Percentiles rank a stretch among this genome's conserved stretches.
Evolutionary conservation across 2,113 vertebrate genomes (phyloP).

Genomic region (Agapornis roseicollis): DNA sequence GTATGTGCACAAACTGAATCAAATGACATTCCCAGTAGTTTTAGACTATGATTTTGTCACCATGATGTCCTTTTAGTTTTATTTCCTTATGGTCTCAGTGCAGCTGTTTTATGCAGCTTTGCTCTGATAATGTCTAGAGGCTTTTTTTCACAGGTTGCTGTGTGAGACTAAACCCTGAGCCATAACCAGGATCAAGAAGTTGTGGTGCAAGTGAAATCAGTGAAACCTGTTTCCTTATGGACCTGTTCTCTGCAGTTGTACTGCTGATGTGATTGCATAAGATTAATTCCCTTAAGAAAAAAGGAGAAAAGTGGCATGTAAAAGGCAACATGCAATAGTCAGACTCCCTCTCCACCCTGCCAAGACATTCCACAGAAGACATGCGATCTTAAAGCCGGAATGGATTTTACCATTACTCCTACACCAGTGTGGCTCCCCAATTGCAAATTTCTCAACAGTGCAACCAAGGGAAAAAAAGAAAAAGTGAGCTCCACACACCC

Average conservation of each 20-base stretch:
- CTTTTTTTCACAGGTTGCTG: background rate
- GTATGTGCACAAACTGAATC: background rate
- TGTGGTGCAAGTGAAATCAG: background rate
- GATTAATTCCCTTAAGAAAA: background rate
- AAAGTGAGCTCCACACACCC: background rate
- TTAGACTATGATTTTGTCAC: background rate
- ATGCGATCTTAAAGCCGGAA: background rate
- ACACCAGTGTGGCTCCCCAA: background rate
- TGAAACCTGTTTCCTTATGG: background rate
- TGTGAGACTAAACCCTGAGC: background rate
- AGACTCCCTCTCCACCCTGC: background rate
- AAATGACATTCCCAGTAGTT: background rate
- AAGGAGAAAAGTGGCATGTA: background rate
- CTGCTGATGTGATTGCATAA: background rate
- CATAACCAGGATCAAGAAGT: background rate
- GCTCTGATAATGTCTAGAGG: background rate
- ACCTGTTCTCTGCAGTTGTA: background rate
- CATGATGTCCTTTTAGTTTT: background rate
- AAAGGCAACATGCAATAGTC: background rate
- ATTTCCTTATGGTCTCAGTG: background rate
- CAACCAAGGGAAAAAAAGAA: background rate
- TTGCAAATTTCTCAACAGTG: background rate
- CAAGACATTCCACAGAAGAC: background rate
- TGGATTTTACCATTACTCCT: background rate
- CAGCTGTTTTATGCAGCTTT: background rate